A percentile compares a stretch with the other conserved stretches of the same genome.
Evolutionary conservation across 1,140 invertebrate species (phyloP).

Genomic region (Nymphalis io): DNA sequence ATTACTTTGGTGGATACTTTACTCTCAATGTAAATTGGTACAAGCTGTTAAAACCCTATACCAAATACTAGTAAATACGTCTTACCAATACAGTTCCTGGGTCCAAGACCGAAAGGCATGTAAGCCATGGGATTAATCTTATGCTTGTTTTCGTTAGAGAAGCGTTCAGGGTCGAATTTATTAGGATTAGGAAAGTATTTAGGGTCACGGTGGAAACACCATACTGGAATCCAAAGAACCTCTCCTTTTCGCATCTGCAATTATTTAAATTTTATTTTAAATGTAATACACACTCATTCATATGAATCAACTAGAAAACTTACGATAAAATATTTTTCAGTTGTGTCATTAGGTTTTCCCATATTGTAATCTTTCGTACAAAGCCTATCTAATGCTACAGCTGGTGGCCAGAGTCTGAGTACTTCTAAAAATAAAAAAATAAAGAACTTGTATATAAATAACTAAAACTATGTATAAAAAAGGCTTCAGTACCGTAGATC

Average conservation of each 20-base stretch:
- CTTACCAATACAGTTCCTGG: constrained; percentile 82
- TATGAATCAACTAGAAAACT: constrained; percentile 21
- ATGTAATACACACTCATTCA: background rate
- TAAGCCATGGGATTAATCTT: constrained; percentile 78
- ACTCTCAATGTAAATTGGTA: too few relatives aligned
- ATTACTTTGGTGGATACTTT: too few relatives aligned
- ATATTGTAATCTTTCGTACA: constrained; percentile 81
- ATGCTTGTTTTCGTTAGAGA: constrained; percentile 79
- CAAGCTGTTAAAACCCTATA: background rate
- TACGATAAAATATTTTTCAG: constrained; percentile 48
- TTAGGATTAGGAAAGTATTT: constrained; percentile 80
- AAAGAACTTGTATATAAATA: background rate
- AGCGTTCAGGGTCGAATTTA: constrained; percentile 82
- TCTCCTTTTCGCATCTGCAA: constrained; percentile 31
- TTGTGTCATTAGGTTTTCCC: constrained; percentile 48
- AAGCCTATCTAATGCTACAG: constrained; percentile 71
- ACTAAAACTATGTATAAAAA: too few relatives aligned
- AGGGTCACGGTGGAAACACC: constrained; percentile 31
- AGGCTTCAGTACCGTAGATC: too few relatives aligned
- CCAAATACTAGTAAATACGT: background rate
- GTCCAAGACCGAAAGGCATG: constrained; percentile 84
- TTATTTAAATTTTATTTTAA: background rate
- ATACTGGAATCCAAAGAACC: constrained; percentile 12
- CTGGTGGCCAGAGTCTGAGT: constrained; percentile 82
- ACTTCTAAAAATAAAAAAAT: constrained; percentile 68